Base-by-base conservation (phyloP, 1,140 invertebrate genomes). In the Brachionus plicatilis region DNA sequence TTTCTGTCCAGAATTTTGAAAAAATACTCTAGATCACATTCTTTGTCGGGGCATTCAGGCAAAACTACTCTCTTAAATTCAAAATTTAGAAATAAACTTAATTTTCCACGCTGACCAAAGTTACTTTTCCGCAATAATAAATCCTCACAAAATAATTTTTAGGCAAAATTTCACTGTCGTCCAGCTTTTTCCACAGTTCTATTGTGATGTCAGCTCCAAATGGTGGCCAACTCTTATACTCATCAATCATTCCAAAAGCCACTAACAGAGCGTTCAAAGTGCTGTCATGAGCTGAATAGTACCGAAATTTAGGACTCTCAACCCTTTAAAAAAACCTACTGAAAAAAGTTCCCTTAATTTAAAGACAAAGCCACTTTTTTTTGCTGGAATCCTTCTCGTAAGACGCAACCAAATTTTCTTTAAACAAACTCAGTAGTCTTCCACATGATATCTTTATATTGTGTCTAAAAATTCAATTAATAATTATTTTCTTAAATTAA, bases 401-500 rank as follows among this genome's bases (percentile, higher is more conserved):
- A 9, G 79, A 60, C 7, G 9, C 24, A 24, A 45, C 8, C 17
- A 82, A 68, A 82, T 60, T 68, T 65, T 82, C 65, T 82, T 68
- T 60, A 68, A 82, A 43, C 27, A 82, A 20, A 20, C 53, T 47
- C 12, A 82, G 43, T 11, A 82, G n/a, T 12, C 53, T 37, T 33
- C 79, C 79, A 20, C 79, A 82, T 60, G 79, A 82, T n/a, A 82
- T 82, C 41, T 82, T 82, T 20, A 82, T 47, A 45, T 82, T 68
- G 43, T 82, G 79, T 27, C 79, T 82, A 82, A 65, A 20, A 45
- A 9, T 45, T 8, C 14, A 50, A 70, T 37, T 70, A 37, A 20
- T 6, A 47, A 47, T 50, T 14, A 29, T 65, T 41, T 50, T 76
- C 27, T 29, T 60, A 7, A 37, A 37, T 37, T 68, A 29, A 60